Conservation (phyloP, 1,140 invertebrate genomes). For the Penaeus indicus region DNA sequence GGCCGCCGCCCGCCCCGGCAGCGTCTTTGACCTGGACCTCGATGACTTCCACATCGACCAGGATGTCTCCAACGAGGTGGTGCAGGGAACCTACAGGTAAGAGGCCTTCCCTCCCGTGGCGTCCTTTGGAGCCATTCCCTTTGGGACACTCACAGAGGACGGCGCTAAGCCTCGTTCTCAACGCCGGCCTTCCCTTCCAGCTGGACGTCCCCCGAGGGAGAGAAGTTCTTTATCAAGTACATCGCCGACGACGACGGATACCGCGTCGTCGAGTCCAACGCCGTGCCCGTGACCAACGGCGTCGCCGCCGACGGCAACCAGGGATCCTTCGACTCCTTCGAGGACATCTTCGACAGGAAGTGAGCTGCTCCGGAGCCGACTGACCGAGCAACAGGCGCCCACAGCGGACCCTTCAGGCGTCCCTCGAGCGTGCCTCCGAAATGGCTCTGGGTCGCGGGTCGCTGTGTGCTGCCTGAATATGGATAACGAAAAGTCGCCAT, state of each 20-base stretch:
- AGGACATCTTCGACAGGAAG: constrained; percentile 4
- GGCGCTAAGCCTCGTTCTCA: too few relatives aligned
- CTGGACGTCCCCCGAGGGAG: constrained; percentile 53
- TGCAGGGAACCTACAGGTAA: constrained; percentile 33
- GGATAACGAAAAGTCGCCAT: too few relatives aligned
- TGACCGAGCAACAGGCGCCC: too few relatives aligned
- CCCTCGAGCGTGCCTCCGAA: too few relatives aligned
- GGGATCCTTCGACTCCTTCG: constrained; percentile 29
- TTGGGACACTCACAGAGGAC: too few relatives aligned
- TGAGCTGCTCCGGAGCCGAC: too few relatives aligned
- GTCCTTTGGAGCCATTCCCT: too few relatives aligned
- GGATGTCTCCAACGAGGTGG: constrained; percentile 14
- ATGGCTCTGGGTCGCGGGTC: too few relatives aligned
- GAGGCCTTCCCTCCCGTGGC: not conserved
- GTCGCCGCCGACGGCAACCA: constrained; percentile 56
- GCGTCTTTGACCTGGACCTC: not conserved
- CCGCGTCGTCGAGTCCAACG: constrained; percentile 61
- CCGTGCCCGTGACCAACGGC: constrained; percentile 52
- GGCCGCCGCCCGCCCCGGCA: constrained; percentile 11
- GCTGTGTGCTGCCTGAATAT: too few relatives aligned
- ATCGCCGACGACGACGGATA: constrained; percentile 60
- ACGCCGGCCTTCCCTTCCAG: not conserved
- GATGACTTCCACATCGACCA: constrained; percentile 36
- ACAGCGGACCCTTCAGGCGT: too few relatives aligned
- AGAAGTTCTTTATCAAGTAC: constrained; percentile 61